A percentile compares a stretch with the other conserved stretches of the same genome.
Evolutionary conservation across 2,797 vertebrate genomes (phyloP).

Genomic region (Melanotaenia maccullochi): DNA sequence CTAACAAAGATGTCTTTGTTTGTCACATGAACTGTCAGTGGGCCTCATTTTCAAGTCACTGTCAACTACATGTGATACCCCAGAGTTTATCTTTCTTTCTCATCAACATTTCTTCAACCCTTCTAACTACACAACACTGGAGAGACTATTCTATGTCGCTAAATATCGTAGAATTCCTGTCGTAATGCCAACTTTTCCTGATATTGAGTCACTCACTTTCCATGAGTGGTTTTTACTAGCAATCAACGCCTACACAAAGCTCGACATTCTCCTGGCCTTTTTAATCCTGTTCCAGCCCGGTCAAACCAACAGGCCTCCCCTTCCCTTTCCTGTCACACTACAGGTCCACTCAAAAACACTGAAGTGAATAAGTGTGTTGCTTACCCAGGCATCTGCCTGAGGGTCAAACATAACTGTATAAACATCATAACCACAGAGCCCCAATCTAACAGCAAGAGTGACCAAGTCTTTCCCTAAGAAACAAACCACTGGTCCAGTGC

Average conservation of each 20-base stretch:
- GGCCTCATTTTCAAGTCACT: not conserved
- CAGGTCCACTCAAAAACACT: slow-evolving; percentile 50
- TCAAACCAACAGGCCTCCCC: slow-evolving; percentile 60
- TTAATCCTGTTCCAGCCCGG: slow-evolving; percentile 60
- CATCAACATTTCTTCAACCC: not conserved
- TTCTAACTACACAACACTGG: not conserved
- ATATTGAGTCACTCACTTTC: slow-evolving; percentile 6
- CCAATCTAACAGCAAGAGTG: slow-evolving; percentile 40
- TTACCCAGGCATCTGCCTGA: slow-evolving; percentile 26
- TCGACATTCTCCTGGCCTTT: slow-evolving; percentile 75
- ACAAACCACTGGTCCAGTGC: slow-evolving; percentile 11
- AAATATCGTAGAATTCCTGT: not conserved
- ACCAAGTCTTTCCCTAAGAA: slow-evolving; percentile 54
- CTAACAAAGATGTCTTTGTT: not conserved
- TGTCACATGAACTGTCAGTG: not conserved
- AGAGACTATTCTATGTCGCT: slow-evolving; percentile 3
- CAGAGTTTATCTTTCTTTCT: slow-evolving; percentile 2
- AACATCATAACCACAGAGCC: slow-evolving; percentile 48
- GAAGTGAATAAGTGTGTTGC: slow-evolving; percentile 5
- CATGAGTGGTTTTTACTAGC: slow-evolving; percentile 23
- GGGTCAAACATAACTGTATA: slow-evolving; percentile 35
- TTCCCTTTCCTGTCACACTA: slow-evolving; percentile 73
- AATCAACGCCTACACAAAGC: slow-evolving; percentile 64
- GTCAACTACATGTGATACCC: not conserved
- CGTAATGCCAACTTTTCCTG: not conserved